These are phyloP conservation scores for Tetramorium alpestre DNA, from an alignment of 1,140 invertebrate genomes.

Conservation along the genomic window DNA sequence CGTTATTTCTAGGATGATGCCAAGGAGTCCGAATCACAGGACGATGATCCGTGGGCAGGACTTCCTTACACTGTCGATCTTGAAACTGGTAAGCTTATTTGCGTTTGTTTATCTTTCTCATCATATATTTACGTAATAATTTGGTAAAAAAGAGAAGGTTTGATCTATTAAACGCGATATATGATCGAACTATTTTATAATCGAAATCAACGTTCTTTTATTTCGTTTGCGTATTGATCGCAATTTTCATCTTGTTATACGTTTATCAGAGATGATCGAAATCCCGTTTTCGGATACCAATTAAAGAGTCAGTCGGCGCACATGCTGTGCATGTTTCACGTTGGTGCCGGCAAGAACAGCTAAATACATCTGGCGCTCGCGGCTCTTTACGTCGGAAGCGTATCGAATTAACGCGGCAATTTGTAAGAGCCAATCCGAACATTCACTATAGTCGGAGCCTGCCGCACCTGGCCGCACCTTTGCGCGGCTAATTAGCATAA, in stretches of 20 bases:
- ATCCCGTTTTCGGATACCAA: constrained; percentile 50
- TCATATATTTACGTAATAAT: background rate
- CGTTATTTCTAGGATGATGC: constrained; percentile 77
- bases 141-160: background rate
- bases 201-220: constrained; percentile 13
- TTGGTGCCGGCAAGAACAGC: constrained; percentile 48
- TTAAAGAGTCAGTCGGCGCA: constrained; percentile 56
- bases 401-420: constrained; percentile 75
- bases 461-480: constrained; percentile 74
- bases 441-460: constrained; percentile 33
- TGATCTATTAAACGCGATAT: background rate
- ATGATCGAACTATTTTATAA: background rate
- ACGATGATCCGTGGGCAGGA: constrained; percentile 90
- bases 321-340: constrained; percentile 6
- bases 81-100: constrained; percentile 91
- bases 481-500: constrained; percentile 73
- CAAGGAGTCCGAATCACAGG: constrained; percentile 80
- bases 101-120: background rate
- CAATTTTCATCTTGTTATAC: constrained; percentile 23
- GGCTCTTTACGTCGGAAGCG: constrained; percentile 56
- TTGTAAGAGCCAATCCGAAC: constrained; percentile 70
- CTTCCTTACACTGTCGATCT: constrained; percentile 93
- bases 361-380: constrained; percentile 54
- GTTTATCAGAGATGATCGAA: background rate
- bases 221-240: background rate